Evolutionary conservation across 2,888 invertebrate species (phyloP).

Genomic region (Toxonevra muliebris): DNA sequence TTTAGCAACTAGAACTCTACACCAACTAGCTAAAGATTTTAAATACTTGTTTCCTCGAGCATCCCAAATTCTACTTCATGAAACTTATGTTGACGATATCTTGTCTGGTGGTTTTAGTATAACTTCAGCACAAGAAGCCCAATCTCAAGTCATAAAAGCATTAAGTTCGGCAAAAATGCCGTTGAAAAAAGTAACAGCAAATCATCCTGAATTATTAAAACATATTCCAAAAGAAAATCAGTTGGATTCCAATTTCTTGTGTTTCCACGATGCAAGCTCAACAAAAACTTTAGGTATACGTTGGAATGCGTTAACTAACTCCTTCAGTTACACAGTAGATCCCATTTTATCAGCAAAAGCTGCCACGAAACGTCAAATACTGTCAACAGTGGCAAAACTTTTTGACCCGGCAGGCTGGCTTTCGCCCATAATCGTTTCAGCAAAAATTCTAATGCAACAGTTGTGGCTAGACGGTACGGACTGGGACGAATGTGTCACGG

Average conservation of each 20-base stretch:
- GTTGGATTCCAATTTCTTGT: slow-evolving; percentile 12
- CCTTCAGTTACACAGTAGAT: neutral
- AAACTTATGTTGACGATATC: no score
- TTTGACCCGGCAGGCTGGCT: no score
- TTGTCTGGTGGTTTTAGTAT: no score
- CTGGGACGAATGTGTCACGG: no score
- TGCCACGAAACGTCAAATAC: neutral
- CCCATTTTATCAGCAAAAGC: neutral
- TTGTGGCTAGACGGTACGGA: no score
- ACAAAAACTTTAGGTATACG: neutral
- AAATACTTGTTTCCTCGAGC: no score
- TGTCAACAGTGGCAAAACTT: slow-evolving; percentile 11
- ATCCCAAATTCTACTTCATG: no score
- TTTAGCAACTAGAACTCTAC: no score
- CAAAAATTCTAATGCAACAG: no score
- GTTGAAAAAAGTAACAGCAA: slow-evolving; percentile 25
- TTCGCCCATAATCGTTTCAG: no score
- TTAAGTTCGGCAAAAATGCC: slow-evolving; percentile 11
- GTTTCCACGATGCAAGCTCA: slow-evolving; percentile 2
- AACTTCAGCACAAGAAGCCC: no score
- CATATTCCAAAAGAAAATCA: slow-evolving; percentile 24
- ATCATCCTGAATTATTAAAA: slow-evolving; percentile 15
- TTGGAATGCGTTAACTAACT: neutral
- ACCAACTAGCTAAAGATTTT: no score
- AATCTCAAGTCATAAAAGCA: slow-evolving; percentile 2